Conservation (phyloP, 2,888 invertebrate species). For the Hemicrepidius hirtus region DNA sequence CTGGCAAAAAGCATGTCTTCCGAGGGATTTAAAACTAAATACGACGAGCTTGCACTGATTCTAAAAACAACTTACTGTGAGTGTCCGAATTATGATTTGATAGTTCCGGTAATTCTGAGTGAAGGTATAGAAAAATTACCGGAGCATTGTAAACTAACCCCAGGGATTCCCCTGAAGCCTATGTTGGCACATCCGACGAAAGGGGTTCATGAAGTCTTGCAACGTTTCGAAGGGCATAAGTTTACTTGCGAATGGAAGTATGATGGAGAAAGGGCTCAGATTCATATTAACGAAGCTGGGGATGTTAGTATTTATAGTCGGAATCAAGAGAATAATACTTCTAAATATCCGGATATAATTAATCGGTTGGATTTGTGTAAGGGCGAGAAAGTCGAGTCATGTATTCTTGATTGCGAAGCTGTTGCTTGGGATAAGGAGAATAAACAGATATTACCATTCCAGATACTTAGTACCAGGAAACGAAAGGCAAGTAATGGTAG, state of each 20-base stretch:
- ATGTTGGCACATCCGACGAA: constrained; percentile 99
- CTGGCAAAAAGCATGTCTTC: constrained; percentile 77
- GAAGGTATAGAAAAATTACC: constrained; percentile 86
- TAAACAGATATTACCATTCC: constrained; percentile 96
- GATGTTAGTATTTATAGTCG: constrained; percentile 91
- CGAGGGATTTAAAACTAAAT: constrained; percentile 83
- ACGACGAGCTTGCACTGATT: constrained; percentile 83
- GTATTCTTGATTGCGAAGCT: constrained; percentile 96
- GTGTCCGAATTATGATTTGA: constrained; percentile 94
- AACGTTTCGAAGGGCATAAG: constrained; percentile 80
- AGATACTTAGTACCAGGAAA: constrained; percentile 95
- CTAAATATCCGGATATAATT: constrained; percentile 97
- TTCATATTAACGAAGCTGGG: constrained; percentile 82
- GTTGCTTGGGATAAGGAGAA: constrained; percentile 95
- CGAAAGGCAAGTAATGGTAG: constrained; percentile 81
- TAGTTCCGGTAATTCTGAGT: constrained; percentile 85
- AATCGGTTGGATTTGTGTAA: constrained; percentile 78
- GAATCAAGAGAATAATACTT: constrained; percentile 95
- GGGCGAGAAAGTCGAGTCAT: constrained; percentile 79
- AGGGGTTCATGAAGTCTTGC: constrained; percentile 91
- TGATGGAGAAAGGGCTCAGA: constrained; percentile 98
- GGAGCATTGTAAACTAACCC: constrained; percentile 88
- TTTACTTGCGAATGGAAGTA: constrained; percentile 99
- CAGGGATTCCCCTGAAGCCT: constrained; percentile 96
- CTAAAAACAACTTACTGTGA: constrained; percentile 97